A percentile compares a stretch with the other conserved stretches of the same genome.
Evolutionary conservation across 2,888 invertebrate genomes (phyloP).

Genomic region (Mongoloraphidia duomilia): DNA sequence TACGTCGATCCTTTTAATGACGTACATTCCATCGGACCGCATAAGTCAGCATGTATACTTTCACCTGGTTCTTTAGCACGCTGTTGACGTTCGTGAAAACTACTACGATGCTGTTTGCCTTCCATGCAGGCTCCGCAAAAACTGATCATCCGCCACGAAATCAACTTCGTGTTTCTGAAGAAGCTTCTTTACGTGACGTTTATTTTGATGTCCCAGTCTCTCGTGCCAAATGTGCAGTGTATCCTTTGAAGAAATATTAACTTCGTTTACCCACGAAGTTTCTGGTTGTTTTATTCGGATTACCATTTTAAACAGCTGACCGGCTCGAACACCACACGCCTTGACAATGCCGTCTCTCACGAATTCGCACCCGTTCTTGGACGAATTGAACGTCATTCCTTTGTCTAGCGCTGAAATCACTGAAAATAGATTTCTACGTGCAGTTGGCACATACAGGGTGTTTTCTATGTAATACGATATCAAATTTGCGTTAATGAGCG

Average conservation of each 20-base stretch:
- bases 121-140: conserved; percentile 15
- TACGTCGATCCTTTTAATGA: too few relatives aligned
- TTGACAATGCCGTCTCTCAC: conserved; percentile 2
- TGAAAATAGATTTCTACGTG: conserved; percentile 8
- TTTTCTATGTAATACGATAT: conserved; percentile 8
- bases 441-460: background rate
- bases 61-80: too few relatives aligned
- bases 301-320: conserved; percentile 1
- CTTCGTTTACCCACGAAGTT: background rate
- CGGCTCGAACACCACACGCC: background rate
- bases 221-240: conserved; percentile 12
- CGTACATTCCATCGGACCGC: too few relatives aligned
- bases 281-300: too few relatives aligned
- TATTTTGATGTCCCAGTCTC: conserved; percentile 13
- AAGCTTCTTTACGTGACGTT: conserved; percentile 10
- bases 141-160: conserved; percentile 5
- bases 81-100: conserved; percentile 9
- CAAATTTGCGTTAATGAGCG: conserved; percentile 5
- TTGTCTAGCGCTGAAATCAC: conserved; percentile 5
- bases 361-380: conserved; percentile 4
- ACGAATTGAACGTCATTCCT: background rate
- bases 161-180: conserved; percentile 10
- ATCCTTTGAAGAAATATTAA: conserved; percentile 3
- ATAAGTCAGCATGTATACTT: too few relatives aligned
- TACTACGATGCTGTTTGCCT: conserved; percentile 13